Evolutionary conservation across 2,888 invertebrate genomes (phyloP).

Genomic region (Eupithecia subfuscata): DNA sequence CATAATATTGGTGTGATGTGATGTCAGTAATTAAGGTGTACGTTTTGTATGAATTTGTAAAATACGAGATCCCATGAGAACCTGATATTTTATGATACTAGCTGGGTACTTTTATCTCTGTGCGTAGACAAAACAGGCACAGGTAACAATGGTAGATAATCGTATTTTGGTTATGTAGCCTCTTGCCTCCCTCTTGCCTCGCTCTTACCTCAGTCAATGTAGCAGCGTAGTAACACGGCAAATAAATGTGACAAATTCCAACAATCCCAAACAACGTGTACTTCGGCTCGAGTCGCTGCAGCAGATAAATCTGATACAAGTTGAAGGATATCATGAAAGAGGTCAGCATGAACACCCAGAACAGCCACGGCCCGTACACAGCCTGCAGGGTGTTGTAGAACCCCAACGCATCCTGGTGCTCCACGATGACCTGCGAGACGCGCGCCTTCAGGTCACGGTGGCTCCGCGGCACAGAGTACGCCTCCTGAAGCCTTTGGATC

Average conservation of each 20-base stretch:
- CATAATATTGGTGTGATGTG: no score
- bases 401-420: constrained; percentile 2
- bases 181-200: background rate
- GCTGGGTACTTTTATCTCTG: no score
- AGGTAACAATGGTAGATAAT: background rate
- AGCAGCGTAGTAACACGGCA: constrained; percentile 6
- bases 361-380: constrained; percentile 11
- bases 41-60: background rate
- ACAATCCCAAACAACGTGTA: background rate
- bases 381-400: constrained; percentile 4
- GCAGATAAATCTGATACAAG: constrained; percentile 9
- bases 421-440: background rate
- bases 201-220: background rate
- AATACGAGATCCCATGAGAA: background rate
- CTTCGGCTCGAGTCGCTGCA: background rate
- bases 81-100: no score
- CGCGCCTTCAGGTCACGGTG: background rate
- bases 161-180: background rate
- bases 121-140: no score
- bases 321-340: constrained; percentile 1
- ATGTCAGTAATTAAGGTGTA: no score
- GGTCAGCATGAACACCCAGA: background rate
- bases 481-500: background rate
- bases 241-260: background rate
- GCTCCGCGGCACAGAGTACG: constrained; percentile 7